Base-by-base conservation (phyloP, 2,888 invertebrate species). In the Euplexia lucipara region DNA sequence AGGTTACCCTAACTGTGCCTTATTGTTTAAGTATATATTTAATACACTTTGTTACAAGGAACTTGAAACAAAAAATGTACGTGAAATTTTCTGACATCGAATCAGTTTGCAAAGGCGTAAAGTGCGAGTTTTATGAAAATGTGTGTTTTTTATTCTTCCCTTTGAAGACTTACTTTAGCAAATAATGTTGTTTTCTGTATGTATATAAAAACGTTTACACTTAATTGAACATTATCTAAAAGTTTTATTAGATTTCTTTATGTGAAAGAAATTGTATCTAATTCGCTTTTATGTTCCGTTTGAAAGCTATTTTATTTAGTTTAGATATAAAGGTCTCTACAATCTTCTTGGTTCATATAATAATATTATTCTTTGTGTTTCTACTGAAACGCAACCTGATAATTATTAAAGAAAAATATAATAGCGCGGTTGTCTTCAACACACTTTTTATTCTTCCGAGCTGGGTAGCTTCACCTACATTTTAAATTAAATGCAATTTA, bases 341-440 rank as follows among this genome's bases (percentile, higher is more conserved):
- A 39, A 34, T 6, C 1, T 44, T 37, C 16, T 57, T 37, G 8
- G 5, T 1, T 16, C 48, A 32, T 32, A 12, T 16, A 26, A 26
- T 14, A 12, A 12, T 16, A 26, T 37, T 14, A 12, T 2, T 26
- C 1, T 22, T n/a, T 7, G 4, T 5, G 3, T 18, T 59, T 39
- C n/a, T 14, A 12, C n/a, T 45, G 1, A 45, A 20, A 34, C 16
- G 12, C 32, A 39, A 59, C 2, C 20, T 18, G 18, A 22, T 44
- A 69, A 58, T 58, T n/a, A n/a, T n/a, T 22, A 69, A 32, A 64
- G 30, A 32, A 69, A 35, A 63, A n/a, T n/a, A n/a, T n/a, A n/a
- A 68, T 37, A 35, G 18, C 7, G 6, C 3, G 1, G 26, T 68
- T 30, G 6, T 30, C 35, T 16, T 5, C 69, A 69, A 35, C 10